phyloP scores from a whole-genome alignment of 1,140 invertebrate species.

The Heliconius congener region DNA sequence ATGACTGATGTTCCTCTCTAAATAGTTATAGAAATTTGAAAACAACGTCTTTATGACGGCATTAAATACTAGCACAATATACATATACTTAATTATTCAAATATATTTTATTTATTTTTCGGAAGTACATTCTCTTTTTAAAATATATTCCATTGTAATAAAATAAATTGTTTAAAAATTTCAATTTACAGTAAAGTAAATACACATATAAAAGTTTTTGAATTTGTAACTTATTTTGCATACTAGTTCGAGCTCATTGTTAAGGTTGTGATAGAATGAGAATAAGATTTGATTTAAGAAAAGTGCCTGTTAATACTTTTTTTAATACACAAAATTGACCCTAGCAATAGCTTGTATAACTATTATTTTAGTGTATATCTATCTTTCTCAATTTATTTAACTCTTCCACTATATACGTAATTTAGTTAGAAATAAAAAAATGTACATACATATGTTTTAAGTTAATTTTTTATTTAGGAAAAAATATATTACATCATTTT shows the following conservation, averaged over 20 bases:
- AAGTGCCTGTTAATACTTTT: slow-evolving; percentile 52
- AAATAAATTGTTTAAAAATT: not conserved
- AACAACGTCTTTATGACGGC: not conserved
- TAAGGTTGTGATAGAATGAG: slow-evolving; percentile 64
- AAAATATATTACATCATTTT: not conserved
- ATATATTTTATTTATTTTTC: not conserved
- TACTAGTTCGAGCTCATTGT: slow-evolving; percentile 52
- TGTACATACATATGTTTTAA: slow-evolving; percentile 25
- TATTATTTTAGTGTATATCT: not conserved
- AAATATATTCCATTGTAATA: not conserved
- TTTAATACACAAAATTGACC: slow-evolving; percentile 3
- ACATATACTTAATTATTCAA: too few species aligned
- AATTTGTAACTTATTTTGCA: slow-evolving; percentile 2
- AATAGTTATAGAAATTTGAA: not conserved
- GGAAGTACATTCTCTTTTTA: too few species aligned
- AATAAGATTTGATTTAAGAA: slow-evolving; percentile 45
- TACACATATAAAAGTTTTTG: not conserved
- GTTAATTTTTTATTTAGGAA: not conserved
- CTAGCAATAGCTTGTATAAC: not conserved
- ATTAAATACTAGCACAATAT: too few species aligned
- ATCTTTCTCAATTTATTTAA: not conserved
- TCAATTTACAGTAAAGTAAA: not conserved
- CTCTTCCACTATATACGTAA: slow-evolving; percentile 29
- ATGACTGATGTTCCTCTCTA: not conserved
- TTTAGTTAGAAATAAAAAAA: slow-evolving; percentile 23